phyloP scores from a whole-genome alignment of 2,113 vertebrate genomes.

The Chamaea fasciata region DNA sequence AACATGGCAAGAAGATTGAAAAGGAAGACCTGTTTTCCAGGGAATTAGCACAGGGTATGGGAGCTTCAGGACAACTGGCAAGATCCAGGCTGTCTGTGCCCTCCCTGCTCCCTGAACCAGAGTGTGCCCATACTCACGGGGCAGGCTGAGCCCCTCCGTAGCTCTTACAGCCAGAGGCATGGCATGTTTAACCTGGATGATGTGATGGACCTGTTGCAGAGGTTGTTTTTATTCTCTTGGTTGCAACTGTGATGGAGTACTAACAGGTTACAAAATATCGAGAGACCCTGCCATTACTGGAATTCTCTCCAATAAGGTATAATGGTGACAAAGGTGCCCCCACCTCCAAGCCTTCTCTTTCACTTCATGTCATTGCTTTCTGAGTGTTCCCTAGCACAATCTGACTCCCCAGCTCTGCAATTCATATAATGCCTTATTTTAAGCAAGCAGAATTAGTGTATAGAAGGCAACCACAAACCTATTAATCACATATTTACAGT shows the following conservation, averaged over 20 bases:
- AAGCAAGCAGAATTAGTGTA: not conserved
- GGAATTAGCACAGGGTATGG: not conserved
- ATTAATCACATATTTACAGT: not conserved
- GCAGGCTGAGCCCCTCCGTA: not conserved
- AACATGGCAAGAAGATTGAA: not conserved
- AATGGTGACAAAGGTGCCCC: not conserved
- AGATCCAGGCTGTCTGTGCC: not conserved
- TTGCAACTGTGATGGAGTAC: not conserved
- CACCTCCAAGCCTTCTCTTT: not conserved
- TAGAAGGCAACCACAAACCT: not conserved
- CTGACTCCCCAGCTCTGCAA: not conserved
- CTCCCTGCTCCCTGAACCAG: not conserved
- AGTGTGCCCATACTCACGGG: rapidly evolving
- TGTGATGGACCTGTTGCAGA: not conserved
- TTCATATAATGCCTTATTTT: not conserved
- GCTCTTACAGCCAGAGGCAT: not conserved
- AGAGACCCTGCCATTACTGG: not conserved
- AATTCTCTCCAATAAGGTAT: not conserved
- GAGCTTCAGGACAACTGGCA: not conserved
- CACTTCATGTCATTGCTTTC: not conserved
- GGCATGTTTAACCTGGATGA: not conserved
- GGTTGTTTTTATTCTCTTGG: not conserved
- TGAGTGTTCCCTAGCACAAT: not conserved
- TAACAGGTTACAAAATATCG: not conserved
- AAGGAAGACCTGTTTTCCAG: not conserved